Percentiles rank a stretch among this genome's conserved stretches.
Evolutionary conservation across 2,888 invertebrate species (phyloP).

Genomic region (Aporophyla nigra): DNA sequence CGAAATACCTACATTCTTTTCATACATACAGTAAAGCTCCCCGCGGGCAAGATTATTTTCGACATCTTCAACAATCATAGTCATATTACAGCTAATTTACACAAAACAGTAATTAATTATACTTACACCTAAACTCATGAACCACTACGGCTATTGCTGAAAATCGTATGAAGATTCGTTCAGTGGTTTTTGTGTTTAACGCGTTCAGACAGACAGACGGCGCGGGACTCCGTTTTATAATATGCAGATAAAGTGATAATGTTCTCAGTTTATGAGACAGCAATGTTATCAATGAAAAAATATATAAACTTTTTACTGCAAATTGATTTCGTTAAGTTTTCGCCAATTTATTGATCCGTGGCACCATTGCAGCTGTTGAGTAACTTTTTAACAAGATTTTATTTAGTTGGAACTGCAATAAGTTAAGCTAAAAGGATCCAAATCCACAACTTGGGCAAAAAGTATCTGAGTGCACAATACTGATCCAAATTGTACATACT

Average conservation of each 20-base stretch:
- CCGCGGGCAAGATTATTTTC: too few relatives aligned
- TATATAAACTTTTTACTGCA: slow-evolving; percentile 4
- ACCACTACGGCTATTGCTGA: not conserved
- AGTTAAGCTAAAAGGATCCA: too few relatives aligned
- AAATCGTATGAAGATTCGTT: not conserved
- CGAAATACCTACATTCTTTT: too few relatives aligned
- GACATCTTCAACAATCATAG: too few relatives aligned
- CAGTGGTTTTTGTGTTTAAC: not conserved
- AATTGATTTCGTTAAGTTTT: slow-evolving; percentile 6
- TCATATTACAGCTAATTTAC: not conserved
- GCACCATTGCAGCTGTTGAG: not conserved
- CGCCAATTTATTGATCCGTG: slow-evolving; percentile 23
- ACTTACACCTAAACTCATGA: too few relatives aligned
- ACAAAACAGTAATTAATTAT: too few relatives aligned
- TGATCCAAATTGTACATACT: too few relatives aligned
- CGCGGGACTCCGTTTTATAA: not conserved
- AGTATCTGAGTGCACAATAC: too few relatives aligned
- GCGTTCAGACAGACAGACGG: not conserved
- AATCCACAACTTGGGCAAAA: too few relatives aligned
- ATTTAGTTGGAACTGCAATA: too few relatives aligned
- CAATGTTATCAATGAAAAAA: slow-evolving; percentile 5
- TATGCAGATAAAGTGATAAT: not conserved
- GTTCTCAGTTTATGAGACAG: slow-evolving; percentile 1
- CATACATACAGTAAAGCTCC: too few relatives aligned
- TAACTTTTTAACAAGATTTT: slow-evolving; percentile 1